A percentile compares a stretch with the other conserved stretches of the same genome.
Evolutionary conservation across 2,888 invertebrate species (phyloP).

Genomic region (Sisyra nigra): DNA sequence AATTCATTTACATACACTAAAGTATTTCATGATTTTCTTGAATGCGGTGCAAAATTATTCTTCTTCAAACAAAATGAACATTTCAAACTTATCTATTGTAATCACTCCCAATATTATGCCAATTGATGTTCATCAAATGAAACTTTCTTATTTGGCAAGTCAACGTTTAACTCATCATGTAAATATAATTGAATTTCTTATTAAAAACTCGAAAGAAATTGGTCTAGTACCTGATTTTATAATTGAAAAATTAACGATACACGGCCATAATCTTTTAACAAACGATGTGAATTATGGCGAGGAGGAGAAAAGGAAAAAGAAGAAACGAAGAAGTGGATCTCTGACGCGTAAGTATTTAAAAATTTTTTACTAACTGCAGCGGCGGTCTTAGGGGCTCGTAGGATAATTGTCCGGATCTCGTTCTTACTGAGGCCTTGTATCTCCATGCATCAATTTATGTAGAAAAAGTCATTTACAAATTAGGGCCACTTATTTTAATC

Average conservation of each 20-base stretch:
- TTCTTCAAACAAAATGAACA: constrained; percentile 66
- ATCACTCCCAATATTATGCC: constrained; percentile 80
- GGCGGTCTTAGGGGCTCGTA: too few relatives aligned
- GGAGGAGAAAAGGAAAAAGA: constrained; percentile 40
- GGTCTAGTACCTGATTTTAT: constrained; percentile 52
- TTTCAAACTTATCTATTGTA: constrained; percentile 69
- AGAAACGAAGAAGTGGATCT: constrained; percentile 74
- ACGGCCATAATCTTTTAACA: constrained; percentile 8
- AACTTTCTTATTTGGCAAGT: constrained; percentile 35
- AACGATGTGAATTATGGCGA: constrained; percentile 18
- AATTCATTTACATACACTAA: constrained; percentile 60
- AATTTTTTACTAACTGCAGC: constrained; percentile 7
- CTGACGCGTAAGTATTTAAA: constrained; percentile 48
- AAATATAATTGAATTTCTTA: constrained; percentile 56
- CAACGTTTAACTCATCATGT: constrained; percentile 51
- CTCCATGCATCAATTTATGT: too few relatives aligned
- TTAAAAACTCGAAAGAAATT: constrained; percentile 58
- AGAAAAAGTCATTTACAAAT: too few relatives aligned
- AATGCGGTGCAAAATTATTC: constrained; percentile 50
- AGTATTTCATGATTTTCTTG: constrained; percentile 68
- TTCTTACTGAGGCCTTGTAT: too few relatives aligned
- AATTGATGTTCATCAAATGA: constrained; percentile 34
- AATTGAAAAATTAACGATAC: constrained; percentile 25
- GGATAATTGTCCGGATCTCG: too few relatives aligned
- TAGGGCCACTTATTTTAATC: too few relatives aligned